Conservation (phyloP, 2,888 invertebrate species). For the Listrodromus nycthemerus region DNA sequence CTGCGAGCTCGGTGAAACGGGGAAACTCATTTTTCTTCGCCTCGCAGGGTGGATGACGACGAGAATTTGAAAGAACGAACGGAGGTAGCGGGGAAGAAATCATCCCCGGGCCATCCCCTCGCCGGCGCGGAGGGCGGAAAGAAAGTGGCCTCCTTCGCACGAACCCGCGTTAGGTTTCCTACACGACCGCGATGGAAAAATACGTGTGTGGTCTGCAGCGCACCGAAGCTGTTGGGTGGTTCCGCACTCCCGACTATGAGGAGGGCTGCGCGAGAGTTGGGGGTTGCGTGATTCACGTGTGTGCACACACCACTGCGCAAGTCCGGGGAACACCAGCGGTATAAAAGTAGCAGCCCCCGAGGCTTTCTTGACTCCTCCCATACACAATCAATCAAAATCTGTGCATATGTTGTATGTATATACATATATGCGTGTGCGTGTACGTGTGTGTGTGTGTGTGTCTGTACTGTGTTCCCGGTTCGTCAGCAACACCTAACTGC, state of each 20-base stretch:
- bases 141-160: conserved; percentile 59
- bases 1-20: conserved; percentile 60
- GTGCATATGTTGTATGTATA: not conserved
- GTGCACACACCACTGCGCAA: conserved; percentile 60
- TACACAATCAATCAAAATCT: conserved; percentile 63
- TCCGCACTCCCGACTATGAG: conserved; percentile 44
- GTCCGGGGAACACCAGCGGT: conserved; percentile 46
- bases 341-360: conserved; percentile 62
- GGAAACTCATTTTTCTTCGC: conserved; percentile 64
- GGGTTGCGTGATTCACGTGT: conserved; percentile 61
- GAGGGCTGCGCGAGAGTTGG: conserved; percentile 23
- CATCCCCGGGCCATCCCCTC: conserved; percentile 60
- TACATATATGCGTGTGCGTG: too few relatives aligned
- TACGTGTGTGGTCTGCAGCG: conserved; percentile 51
- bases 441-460: not conserved
- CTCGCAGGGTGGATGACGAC: conserved; percentile 55
- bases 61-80: conserved; percentile 61
- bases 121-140: conserved; percentile 55
- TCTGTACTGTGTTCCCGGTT: not conserved
- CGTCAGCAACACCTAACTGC: conserved; percentile 38
- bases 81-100: conserved; percentile 63
- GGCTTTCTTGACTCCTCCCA: conserved; percentile 65
- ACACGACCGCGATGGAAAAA: conserved; percentile 28
- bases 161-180: conserved; percentile 31
- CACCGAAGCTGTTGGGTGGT: conserved; percentile 1